phyloP scores from a whole-genome alignment of 1,140 invertebrate genomes.

The Aphelenchoides avenae region DNA sequence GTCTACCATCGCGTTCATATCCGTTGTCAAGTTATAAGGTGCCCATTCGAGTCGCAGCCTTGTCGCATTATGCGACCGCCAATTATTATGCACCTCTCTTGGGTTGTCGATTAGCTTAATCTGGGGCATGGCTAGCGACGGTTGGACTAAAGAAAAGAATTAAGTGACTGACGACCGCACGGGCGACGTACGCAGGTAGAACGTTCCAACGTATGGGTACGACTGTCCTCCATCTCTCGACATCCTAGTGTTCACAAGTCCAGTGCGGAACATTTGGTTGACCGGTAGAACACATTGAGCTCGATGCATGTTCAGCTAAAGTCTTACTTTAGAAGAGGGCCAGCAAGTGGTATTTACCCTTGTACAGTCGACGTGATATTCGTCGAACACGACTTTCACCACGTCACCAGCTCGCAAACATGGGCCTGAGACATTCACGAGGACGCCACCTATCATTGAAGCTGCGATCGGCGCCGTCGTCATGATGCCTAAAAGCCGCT shows the following conservation, averaged over 20 bases:
- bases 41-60: conserved; percentile 36
- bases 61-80: conserved; percentile 37
- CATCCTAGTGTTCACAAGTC: conserved; percentile 70
- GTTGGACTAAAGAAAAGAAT: conserved; percentile 38
- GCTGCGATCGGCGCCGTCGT: conserved; percentile 84
- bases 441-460: conserved; percentile 87
- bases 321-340: background rate
- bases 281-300: conserved; percentile 57
- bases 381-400: conserved; percentile 80
- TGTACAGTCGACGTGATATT: conserved; percentile 72
- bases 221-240: conserved; percentile 69
- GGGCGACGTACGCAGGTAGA: conserved; percentile 32
- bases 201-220: conserved; percentile 71
- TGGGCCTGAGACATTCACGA: conserved; percentile 89
- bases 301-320: conserved; percentile 79
- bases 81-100: conserved; percentile 27
- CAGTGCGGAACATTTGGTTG: conserved; percentile 71
- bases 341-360: conserved; percentile 8
- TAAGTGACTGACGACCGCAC: background rate
- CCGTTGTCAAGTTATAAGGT: conserved; percentile 39
- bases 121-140: conserved; percentile 30
- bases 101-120: conserved; percentile 43
- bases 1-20: conserved; percentile 37
- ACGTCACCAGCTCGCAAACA: conserved; percentile 83
- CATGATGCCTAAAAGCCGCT: conserved; percentile 72